Conservation (phyloP, 1,140 invertebrate species). For the Atta texana region DNA sequence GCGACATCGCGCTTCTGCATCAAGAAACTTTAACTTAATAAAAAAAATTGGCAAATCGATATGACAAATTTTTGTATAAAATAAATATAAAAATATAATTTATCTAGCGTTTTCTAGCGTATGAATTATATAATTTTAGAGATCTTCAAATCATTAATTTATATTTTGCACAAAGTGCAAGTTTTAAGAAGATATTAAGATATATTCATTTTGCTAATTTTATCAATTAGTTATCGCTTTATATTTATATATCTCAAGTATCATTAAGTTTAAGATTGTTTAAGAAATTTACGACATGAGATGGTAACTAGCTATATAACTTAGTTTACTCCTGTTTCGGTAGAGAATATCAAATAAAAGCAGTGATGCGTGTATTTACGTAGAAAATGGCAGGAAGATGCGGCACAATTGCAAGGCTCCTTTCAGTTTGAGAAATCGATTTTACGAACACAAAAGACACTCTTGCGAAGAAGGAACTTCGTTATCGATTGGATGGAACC, state of each 20-base stretch:
- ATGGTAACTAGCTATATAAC: not conserved
- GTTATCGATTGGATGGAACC: slow-evolving; percentile 48
- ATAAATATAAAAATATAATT: not conserved
- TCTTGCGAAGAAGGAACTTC: slow-evolving; percentile 31
- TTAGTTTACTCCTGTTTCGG: not conserved
- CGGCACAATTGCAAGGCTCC: slow-evolving; percentile 22
- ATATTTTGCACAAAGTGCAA: not conserved
- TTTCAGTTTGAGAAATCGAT: slow-evolving; percentile 31
- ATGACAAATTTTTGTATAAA: too few species aligned
- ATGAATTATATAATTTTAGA: slow-evolving; percentile 1
- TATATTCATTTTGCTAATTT: not conserved
- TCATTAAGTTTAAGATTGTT: not conserved
- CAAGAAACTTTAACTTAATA: not conserved
- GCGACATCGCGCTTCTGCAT: not conserved
- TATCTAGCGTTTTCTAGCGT: not conserved
- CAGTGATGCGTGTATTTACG: slow-evolving; percentile 37
- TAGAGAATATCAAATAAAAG: slow-evolving; percentile 9
- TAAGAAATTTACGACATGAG: not conserved
- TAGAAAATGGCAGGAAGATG: slow-evolving; percentile 49
- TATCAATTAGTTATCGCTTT: not conserved
- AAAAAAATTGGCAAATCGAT: not conserved
- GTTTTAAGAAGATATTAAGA: not conserved
- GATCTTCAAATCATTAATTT: not conserved
- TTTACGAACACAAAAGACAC: slow-evolving; percentile 32
- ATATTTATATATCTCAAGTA: not conserved